Evolutionary conservation across 2,888 invertebrate genomes (phyloP).

Genomic region (Idaea dimidiata): DNA sequence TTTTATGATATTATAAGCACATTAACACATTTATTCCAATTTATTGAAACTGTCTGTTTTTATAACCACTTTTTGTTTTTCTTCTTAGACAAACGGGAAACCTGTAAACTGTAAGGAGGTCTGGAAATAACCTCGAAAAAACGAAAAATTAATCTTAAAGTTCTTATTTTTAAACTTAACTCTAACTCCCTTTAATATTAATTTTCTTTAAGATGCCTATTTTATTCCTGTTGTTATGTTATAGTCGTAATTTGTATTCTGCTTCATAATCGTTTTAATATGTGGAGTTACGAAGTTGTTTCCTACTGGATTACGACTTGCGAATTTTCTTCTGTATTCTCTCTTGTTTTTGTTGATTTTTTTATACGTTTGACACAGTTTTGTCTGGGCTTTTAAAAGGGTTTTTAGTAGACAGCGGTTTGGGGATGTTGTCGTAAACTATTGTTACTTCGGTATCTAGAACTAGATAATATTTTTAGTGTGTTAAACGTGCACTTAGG

Average conservation of each 20-base stretch:
- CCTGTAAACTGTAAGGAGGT: too few relatives aligned
- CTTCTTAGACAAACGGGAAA: too few relatives aligned
- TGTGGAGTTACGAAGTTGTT: background rate
- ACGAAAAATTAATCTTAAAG: too few relatives aligned
- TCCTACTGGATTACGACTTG: background rate
- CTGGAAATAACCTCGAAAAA: too few relatives aligned
- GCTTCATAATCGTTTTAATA: background rate
- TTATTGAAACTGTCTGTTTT: too few relatives aligned
- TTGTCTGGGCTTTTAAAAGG: background rate
- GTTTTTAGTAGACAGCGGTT: background rate
- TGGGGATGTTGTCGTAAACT: background rate
- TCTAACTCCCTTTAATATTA: background rate
- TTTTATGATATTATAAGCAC: too few relatives aligned
- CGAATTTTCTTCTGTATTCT: background rate
- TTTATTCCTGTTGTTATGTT: background rate
- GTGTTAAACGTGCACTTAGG: too few relatives aligned
- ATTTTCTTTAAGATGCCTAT: background rate
- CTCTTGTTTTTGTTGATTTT: background rate
- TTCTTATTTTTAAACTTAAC: background rate
- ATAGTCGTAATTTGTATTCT: background rate
- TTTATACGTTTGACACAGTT: background rate
- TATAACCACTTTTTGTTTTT: too few relatives aligned
- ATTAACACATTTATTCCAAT: too few relatives aligned
- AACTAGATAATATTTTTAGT: too few relatives aligned
- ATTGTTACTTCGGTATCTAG: background rate